Base-by-base conservation (phyloP, 2,113 vertebrate species). In the Heterotis niloticus region DNA sequence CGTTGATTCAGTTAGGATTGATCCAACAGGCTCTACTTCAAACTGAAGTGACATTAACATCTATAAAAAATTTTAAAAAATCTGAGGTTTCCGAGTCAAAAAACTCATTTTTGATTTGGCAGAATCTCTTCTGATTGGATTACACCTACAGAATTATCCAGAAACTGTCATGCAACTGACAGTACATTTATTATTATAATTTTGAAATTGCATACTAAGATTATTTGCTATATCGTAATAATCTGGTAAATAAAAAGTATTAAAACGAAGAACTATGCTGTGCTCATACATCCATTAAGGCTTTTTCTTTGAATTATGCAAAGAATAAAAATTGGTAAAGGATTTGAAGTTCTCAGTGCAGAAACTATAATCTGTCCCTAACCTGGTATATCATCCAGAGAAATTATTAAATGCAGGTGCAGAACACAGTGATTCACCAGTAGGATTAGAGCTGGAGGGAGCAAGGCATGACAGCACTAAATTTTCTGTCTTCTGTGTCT, bases 31-130 rank as follows among this genome's bases (percentile, higher is more conserved):
- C 62, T 81, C 80, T 81, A 79, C 64, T 76, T 79, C 78, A 75
- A 16, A 44, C 79, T 64, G 10, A 11, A 16, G 67, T 78, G 78
- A 78, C 82, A 78, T 84, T 80, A 81, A 60, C 82, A 73, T 79
- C 76, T 76, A 54, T 34, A 75, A 29, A 73, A 79, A 77, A 78
- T 28, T 24, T 28, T 52, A 77, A 65, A 79, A 7, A 7, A 81
- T 3, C 64, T 18, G 52, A 74, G 57, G 57, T 24, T 23, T 16
- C 24, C 57, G 13, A 18, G 71, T 0, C 14, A 23, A 9, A 57
- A 72, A 54, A 17, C 34, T 44, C 34, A 26, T 51, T 59, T 56
- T 54, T 28, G 34, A 59, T 74, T 74, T 74, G 24, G n/a, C 24
- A 17, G 52, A 57, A 74, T 11, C 20, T 24, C 71, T 74, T 74